phyloP scores from a whole-genome alignment of 1,140 invertebrate genomes.

The Pseudoatta argentina region DNA sequence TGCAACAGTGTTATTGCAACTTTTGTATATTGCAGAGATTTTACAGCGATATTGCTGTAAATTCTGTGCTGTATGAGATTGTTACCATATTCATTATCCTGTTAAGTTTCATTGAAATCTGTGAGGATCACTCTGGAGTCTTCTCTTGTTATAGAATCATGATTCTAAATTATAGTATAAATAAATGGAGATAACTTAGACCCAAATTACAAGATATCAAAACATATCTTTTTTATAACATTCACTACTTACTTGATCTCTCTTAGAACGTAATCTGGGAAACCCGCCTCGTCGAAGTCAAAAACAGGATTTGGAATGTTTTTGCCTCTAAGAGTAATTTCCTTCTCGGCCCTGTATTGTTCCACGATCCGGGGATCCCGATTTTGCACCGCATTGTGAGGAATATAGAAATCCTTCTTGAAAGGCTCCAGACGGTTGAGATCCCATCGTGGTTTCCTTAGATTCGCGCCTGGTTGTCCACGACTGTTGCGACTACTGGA shows the following conservation, averaged over 20 bases:
- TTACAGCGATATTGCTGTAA: too few species aligned
- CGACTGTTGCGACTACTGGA: constrained; percentile 87
- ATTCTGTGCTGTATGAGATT: too few species aligned
- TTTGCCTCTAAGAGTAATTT: constrained; percentile 94
- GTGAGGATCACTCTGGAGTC: too few species aligned
- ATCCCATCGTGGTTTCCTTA: constrained; percentile 95
- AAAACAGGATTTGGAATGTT: constrained; percentile 93
- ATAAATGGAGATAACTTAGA: not conserved
- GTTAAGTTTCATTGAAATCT: too few species aligned
- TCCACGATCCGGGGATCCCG: constrained; percentile 91
- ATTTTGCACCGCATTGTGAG: constrained; percentile 91
- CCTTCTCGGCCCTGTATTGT: constrained; percentile 91
- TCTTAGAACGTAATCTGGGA: constrained; percentile 93
- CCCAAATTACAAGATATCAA: not conserved
- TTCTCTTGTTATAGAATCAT: not conserved
- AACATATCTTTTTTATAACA: not conserved
- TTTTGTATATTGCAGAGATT: too few species aligned
- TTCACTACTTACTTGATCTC: constrained; percentile 87
- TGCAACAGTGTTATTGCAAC: too few species aligned
- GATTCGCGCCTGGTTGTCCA: constrained; percentile 89
- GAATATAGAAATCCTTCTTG: constrained; percentile 97
- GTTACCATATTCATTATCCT: too few species aligned
- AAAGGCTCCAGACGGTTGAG: constrained; percentile 93
- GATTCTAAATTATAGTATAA: not conserved
- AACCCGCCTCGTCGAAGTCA: constrained; percentile 93